Evolutionary conservation across 2,113 vertebrate genomes (phyloP), one percentile per base, ranked within the genome.

Genomic region (Chaetodon auriga): DNA sequence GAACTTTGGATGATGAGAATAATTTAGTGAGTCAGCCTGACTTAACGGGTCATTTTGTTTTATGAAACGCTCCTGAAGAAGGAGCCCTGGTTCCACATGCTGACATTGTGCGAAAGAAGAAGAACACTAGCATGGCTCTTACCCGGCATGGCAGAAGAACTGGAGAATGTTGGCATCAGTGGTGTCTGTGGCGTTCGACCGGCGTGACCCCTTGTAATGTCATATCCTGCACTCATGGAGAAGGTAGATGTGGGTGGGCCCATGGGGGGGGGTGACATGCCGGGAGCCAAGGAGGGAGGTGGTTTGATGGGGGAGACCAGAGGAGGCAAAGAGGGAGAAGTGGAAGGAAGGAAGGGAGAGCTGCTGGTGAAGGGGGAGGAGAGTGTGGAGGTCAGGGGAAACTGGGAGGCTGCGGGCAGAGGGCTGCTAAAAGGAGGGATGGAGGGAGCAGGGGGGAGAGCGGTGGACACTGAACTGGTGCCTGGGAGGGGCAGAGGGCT

Each of bases 101-200:
- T 43, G 41, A 43, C 41, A 43, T 6, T 43, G 41, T 43, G 41
- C 1, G 30, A n/a, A n/a, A n/a, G n/a, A n/a, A 35, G 21, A 25
- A 55, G 18, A 3, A 16, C 46, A 58, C 30, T 11, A 10, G 36
- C 49, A 36, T 13, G 19, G 30, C 14, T 62, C 66, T 78, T 18
- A 98, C 98, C 98, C 93, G 97, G 91, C 73, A 96, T 92, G 0
- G 95, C 69, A 51, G 95, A 78, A 7, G 90, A 73, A 35, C 92
- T 94, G 78, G 97, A 97, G 92, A 97, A 98, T 0, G 96, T 97
- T 0, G 97, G 97, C 96, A 99, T 98, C 81, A 99, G 90, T 0
- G 98, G 98, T 0, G 97, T 99, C 93, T 99, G 98, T 6, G 98
- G 97, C 0, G 98, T 96, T 88, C 97, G 96, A 10, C 98, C 97